Conservation (phyloP, 2,797 vertebrate species). For the Euthynnus affinis region DNA sequence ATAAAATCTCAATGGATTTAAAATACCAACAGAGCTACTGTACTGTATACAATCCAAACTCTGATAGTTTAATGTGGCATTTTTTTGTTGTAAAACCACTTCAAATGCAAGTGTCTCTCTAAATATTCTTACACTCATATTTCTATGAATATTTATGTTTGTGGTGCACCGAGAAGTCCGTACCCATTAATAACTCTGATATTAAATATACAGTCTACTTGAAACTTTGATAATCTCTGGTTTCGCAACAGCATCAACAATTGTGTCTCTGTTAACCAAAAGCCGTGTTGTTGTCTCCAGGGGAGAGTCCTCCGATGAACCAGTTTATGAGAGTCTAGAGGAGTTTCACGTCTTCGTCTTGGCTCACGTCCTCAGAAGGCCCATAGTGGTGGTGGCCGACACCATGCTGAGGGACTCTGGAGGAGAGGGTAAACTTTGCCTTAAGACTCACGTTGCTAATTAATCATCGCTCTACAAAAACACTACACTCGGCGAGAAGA, state of each 20-base stretch:
- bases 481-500: neutral
- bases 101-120: neutral
- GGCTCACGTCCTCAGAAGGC: slow-evolving; percentile 94
- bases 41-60: neutral
- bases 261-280: slow-evolving; percentile 10
- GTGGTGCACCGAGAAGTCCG: neutral
- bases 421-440: slow-evolving; percentile 89
- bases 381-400: slow-evolving; percentile 97
- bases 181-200: too few relatives aligned
- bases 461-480: neutral
- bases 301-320: slow-evolving; percentile 92
- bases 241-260: slow-evolving; percentile 3
- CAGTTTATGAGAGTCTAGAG: slow-evolving; percentile 97
- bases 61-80: neutral
- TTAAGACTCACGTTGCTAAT: neutral
- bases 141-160: neutral
- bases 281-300: slow-evolving; percentile 69
- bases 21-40: neutral
- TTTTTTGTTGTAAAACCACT: neutral
- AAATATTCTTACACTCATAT: neutral
- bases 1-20: slow-evolving; percentile 14
- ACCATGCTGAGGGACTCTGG: slow-evolving; percentile 98
- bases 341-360: slow-evolving; percentile 98
- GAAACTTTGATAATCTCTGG: slow-evolving; percentile 8
- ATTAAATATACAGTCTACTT: neutral